Evolutionary conservation across 2,113 vertebrate genomes (phyloP).

Genomic region (Tor tambroides): DNA sequence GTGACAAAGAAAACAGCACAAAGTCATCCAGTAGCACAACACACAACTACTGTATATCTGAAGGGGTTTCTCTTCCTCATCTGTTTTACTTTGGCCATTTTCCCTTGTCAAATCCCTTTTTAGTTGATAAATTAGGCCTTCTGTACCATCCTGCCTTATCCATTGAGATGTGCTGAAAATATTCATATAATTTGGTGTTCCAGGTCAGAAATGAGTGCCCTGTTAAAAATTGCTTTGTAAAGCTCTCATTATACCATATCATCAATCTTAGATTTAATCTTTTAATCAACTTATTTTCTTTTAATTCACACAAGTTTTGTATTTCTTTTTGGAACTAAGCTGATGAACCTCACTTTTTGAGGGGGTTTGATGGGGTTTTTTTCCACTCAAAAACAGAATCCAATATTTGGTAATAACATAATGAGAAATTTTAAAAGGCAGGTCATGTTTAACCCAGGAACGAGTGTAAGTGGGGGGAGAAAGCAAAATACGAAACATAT

Average conservation of each 20-base stretch:
- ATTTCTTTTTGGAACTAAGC: too few relatives aligned
- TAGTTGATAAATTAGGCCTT: not conserved
- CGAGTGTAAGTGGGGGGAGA: not conserved
- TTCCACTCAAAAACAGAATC: not conserved
- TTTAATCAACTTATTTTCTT: too few relatives aligned
- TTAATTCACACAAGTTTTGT: too few relatives aligned
- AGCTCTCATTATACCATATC: too few relatives aligned
- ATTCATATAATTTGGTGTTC: not conserved
- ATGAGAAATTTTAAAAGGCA: too few relatives aligned
- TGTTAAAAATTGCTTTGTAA: not conserved
- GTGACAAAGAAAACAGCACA: not conserved
- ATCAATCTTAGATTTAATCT: too few relatives aligned
- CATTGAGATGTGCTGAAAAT: not conserved
- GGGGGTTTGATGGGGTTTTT: too few relatives aligned
- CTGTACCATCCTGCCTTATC: not conserved
- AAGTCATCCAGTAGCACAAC: not conserved
- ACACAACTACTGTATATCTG: not conserved
- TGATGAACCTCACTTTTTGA: not conserved
- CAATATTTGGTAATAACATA: not conserved
- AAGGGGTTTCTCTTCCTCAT: not conserved
- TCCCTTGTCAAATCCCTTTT: not conserved
- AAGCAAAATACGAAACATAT: too few relatives aligned
- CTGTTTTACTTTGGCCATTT: not conserved
- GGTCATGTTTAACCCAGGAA: too few relatives aligned
- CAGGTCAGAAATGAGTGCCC: not conserved